Conservation (phyloP, 2,888 invertebrate species). For the Julus scandinavius region DNA sequence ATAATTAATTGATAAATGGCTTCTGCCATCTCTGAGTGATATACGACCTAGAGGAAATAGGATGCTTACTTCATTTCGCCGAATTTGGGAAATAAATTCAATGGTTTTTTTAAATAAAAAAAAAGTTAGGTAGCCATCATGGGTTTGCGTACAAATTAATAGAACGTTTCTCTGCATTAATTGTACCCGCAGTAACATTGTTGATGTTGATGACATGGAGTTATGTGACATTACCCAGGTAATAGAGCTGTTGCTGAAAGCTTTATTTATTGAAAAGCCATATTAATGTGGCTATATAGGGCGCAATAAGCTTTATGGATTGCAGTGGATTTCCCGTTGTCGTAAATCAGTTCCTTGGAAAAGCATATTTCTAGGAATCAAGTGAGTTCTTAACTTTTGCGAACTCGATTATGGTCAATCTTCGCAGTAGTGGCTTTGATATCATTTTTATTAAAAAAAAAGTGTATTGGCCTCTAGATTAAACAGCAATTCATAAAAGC, state of each 20-base stretch:
- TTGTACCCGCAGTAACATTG: too few species aligned
- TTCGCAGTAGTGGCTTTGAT: not conserved
- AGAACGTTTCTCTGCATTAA: not conserved
- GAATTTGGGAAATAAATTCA: not conserved
- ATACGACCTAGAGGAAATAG: not conserved
- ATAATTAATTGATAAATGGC: not conserved
- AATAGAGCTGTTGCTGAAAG: not conserved
- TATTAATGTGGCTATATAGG: not conserved
- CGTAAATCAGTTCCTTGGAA: slow-evolving; percentile 20
- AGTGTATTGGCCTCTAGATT: not conserved
- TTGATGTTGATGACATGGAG: too few species aligned
- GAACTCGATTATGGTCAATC: slow-evolving; percentile 19
- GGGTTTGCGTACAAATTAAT: not conserved
- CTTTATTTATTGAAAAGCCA: slow-evolving; percentile 14
- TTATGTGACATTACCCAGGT: not conserved
- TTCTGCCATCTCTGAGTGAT: not conserved
- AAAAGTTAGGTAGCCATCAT: not conserved
- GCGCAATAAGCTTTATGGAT: slow-evolving; percentile 24
- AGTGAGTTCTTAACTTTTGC: slow-evolving; percentile 16
- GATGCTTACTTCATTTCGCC: not conserved
- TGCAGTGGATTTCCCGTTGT: slow-evolving; percentile 3
- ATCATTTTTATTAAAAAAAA: not conserved
- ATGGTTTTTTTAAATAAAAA: not conserved
- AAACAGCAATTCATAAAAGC: not conserved
- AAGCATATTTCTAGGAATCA: slow-evolving; percentile 30